These are phyloP conservation scores for Myotis daubentonii DNA, from an alignment of 2,797 vertebrate genomes.

Conservation along the genomic window DNA sequence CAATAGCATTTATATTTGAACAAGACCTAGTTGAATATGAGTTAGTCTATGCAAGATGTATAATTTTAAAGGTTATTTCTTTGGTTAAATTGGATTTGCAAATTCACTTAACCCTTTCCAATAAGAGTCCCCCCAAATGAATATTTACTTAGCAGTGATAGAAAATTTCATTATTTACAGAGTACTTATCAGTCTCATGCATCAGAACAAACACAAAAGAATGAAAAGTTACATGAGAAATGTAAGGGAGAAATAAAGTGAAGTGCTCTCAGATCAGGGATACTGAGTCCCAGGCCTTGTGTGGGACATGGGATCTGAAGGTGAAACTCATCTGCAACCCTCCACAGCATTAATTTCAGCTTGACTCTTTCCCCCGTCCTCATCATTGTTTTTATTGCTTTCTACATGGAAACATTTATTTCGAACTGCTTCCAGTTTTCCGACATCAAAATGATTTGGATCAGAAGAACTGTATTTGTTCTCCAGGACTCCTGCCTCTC, in stretches of 20 bases:
- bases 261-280: not conserved
- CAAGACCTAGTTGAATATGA: slow-evolving; percentile 77
- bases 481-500: not conserved
- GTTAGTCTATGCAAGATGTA: slow-evolving; percentile 39
- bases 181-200: slow-evolving; percentile 48
- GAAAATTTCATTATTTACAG: slow-evolving; percentile 45
- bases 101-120: slow-evolving; percentile 74
- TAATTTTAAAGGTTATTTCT: slow-evolving; percentile 68
- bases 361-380: not conserved
- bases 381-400: not conserved
- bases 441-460: not conserved
- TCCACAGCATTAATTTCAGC: not conserved
- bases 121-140: slow-evolving; percentile 14
- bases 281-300: not conserved
- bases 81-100: slow-evolving; percentile 71
- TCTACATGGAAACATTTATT: not conserved
- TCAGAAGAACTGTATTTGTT: not conserved
- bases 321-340: not conserved
- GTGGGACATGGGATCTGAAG: not conserved
- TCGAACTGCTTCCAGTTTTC: not conserved
- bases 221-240: slow-evolving; percentile 26
- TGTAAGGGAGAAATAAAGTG: slow-evolving; percentile 31
- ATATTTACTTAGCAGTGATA: slow-evolving; percentile 64
- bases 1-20: slow-evolving; percentile 76
- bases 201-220: slow-evolving; percentile 47